phyloP scores from a whole-genome alignment of 2,113 vertebrate species.

The Platysteira castanea region DNA sequence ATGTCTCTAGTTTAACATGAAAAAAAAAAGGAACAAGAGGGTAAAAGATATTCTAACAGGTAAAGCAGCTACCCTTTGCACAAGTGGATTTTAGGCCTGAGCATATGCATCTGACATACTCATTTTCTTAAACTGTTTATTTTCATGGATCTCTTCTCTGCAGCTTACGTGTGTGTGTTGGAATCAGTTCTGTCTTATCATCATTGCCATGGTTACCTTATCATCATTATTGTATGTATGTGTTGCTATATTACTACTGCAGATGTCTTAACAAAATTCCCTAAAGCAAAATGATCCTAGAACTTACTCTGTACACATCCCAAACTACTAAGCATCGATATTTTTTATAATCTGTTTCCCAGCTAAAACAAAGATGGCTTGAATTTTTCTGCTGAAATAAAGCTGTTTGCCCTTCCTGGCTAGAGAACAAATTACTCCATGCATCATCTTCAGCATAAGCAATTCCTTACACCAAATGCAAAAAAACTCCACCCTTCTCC shows the following conservation, averaged over 20 bases:
- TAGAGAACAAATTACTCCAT: background rate
- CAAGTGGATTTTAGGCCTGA: background rate
- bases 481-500: background rate
- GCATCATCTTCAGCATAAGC: background rate
- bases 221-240: background rate
- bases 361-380: background rate
- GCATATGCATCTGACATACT: background rate
- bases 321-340: background rate
- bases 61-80: background rate
- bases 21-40: background rate
- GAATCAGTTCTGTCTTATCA: background rate
- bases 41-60: background rate
- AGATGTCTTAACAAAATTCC: background rate
- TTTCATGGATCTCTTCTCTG: background rate
- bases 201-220: constrained; percentile 51
- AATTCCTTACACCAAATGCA: background rate
- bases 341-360: background rate
- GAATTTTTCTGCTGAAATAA: background rate
- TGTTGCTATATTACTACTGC: background rate
- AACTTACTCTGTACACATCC: background rate
- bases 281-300: background rate
- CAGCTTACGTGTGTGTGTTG: background rate
- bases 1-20: background rate
- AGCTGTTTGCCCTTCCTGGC: background rate
- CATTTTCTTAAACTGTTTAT: background rate